phyloP scores from a whole-genome alignment of 2,113 vertebrate genomes.

The Gallinago undulata region DNA sequence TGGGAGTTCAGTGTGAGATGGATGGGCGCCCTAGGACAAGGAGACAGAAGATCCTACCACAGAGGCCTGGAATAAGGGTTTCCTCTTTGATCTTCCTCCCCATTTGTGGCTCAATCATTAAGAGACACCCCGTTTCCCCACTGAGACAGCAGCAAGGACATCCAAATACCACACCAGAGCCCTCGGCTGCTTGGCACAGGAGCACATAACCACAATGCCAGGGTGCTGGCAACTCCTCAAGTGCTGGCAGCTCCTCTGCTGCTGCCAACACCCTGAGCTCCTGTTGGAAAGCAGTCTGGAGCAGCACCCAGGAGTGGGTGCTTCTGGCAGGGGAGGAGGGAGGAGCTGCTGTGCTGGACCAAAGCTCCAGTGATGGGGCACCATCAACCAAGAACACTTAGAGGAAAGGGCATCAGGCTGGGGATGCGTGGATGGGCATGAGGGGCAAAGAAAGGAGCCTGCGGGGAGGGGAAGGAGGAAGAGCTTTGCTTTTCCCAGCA shows the following conservation, averaged over 20 bases:
- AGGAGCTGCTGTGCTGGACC: background rate
- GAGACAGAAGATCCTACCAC: background rate
- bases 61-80: background rate
- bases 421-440: accelerated
- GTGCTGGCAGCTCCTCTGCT: background rate
- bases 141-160: background rate
- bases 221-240: background rate
- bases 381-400: background rate
- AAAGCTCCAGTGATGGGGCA: background rate
- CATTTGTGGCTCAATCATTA: background rate
- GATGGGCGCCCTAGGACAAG: background rate
- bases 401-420: background rate
- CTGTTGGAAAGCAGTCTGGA: background rate
- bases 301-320: background rate
- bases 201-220: background rate
- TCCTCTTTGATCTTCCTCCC: background rate
- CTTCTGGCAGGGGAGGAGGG: background rate
- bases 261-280: background rate
- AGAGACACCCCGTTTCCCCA: background rate
- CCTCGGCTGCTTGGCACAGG: background rate
- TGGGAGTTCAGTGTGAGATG: background rate
- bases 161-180: background rate
- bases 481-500: background rate
- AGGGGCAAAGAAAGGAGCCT: background rate
- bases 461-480: background rate